Conservation (phyloP, 1,140 invertebrate genomes). For the Pachypsylla venusta region DNA sequence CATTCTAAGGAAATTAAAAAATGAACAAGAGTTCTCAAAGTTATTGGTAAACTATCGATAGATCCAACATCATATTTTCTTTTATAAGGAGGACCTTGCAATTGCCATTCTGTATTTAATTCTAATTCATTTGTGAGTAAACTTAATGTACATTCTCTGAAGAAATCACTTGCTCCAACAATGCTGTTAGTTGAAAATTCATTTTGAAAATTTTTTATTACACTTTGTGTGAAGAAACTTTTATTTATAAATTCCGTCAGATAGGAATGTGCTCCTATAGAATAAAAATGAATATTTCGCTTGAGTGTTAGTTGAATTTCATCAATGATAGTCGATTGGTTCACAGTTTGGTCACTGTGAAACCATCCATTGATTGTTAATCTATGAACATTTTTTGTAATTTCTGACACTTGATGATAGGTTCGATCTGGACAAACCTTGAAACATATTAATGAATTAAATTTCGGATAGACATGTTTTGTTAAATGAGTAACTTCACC, state of each 20-base stretch:
- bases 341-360: not conserved
- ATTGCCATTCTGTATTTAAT: not conserved
- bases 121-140: not conserved
- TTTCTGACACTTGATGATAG: constrained; percentile 6
- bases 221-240: not conserved
- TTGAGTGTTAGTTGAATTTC: not conserved
- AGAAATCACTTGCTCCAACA: not conserved
- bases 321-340: not conserved
- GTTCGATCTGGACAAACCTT: not conserved
- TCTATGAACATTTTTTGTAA: not conserved
- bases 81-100: constrained; percentile 2
- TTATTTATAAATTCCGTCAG: constrained; percentile 1
- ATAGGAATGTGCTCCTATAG: not conserved
- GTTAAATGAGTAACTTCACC: not conserved
- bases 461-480: not conserved
- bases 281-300: not conserved
- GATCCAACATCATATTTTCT: constrained; percentile 1
- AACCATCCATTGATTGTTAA: constrained; percentile 1
- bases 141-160: not conserved
- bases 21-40: not conserved
- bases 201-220: not conserved
- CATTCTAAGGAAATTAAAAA: constrained; percentile 1
- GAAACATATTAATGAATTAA: not conserved
- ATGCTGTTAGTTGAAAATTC: not conserved
- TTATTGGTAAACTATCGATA: not conserved